Base-by-base conservation (phyloP, 2,113 vertebrate genomes). In the Menidia beryllina region DNA sequence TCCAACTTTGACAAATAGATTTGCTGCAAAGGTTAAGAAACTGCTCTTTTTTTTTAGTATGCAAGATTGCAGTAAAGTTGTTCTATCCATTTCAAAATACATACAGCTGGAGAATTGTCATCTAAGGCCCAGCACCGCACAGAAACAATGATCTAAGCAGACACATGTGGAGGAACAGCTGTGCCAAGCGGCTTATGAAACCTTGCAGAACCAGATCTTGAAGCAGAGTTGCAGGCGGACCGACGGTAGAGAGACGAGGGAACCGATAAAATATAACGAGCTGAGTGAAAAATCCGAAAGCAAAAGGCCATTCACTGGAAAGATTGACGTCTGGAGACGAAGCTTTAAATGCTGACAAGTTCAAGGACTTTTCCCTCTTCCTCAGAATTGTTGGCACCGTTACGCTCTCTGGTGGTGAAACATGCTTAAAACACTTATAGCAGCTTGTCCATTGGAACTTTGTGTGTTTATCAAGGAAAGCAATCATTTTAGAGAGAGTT, bases 281-380 rank as follows among this genome's bases (percentile, higher is more conserved):
- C 14, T 17, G 20, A 34, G 23, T 66, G 66, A 77, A 77, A n/a
- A 69, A 47, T 41, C 39, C 57, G 8, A 58, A 60, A 48, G 69
- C 8, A 85, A 87, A 45, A 86, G 85, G 84, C 58, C 87, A 81
- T 55, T 69, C 27, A 27, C 69, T 86, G 89, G 86, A 91, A 89
- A 91, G 26, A 86, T 78, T 91, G 89, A 89, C 72, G 54, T 79
- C 69, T 24, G 27, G 67, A 66, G 75, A 47, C 25, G 53, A 48
- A 49, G 10, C 54, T 53, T 79, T 74, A 65, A 83, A 76, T 55
- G 68, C 67, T 75, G 62, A 76, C 9, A 41, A 77, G 75, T 25
- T 34, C 36, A 72, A 20, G 17, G 61, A 0, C 23, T 19, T 5
- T n/a, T 56, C 34, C 38, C 14, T 17, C n/a, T 43, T 41, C 36